Evolutionary conservation across 2,888 invertebrate species (phyloP), one percentile per base, ranked within the genome.

Genomic region (Pemphredon lugubris): DNA sequence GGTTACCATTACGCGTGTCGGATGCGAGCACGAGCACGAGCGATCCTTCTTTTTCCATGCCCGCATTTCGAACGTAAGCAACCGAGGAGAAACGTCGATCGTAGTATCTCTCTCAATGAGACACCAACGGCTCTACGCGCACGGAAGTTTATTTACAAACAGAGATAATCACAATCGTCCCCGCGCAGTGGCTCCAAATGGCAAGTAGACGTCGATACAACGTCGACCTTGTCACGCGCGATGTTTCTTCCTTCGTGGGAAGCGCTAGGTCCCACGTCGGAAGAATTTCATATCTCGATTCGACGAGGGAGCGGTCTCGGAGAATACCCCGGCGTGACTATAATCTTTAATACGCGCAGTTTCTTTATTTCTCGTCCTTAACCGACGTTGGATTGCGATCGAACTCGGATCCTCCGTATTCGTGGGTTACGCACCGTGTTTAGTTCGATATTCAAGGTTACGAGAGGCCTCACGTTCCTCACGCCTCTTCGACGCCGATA

Each of bases 121-220:
- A 4, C n/a, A 37, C 13, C n/a, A n/a, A 16, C 47, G n/a, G 14
- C 47, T 53, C 48, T 65, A 47, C 59, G 55, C 30, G 34, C n/a
- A 50, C 40, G 68, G 34, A 1, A 34, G 21, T 20, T 34, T 61
- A 51, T 72, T 77, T 75, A 72, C 57, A 66, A 77, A 72, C 42
- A 72, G 53, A 59, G 55, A 53, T 59, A 59, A 64, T 53, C 71
- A 37, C n/a, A 71, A 77, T 72, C 68, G 47, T 51, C 32, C 16
- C 44, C 14, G 40, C 9, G n/a, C 23, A 44, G 47, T 14, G 7
- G 16, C 53, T 48, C 32, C 30, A 37, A 63, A 37, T 18, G 21
- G 37, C 26, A n/a, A 26, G 34, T 13, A 45, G 26, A 18, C 20
- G 21, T 54, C 60, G 42, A 51, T 51, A 44, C 34, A 32, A 30